phyloP scores from a whole-genome alignment of 30 jellyfish, hydroid and myxozoan species.

The Pseudorhiza aurosa region DNA sequence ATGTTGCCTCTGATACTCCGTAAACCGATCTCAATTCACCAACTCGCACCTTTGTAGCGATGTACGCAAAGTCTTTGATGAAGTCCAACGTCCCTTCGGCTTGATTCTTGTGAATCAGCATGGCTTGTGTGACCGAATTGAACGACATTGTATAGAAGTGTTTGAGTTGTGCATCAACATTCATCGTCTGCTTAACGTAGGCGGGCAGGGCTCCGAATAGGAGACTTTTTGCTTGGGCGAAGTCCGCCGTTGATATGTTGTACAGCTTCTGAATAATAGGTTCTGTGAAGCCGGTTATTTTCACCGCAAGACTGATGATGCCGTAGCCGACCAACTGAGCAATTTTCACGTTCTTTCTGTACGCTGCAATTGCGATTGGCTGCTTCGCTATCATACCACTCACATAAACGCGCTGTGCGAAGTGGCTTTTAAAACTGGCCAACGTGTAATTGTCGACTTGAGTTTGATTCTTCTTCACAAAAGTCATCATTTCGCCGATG shows the following conservation, averaged over 20 bases:
- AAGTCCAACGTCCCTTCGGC: conserved; percentile 30
- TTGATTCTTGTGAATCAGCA: conserved; percentile 31
- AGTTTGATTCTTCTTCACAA: neutral
- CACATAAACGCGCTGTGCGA: neutral
- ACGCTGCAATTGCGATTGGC: conserved; percentile 33
- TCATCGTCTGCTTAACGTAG: conserved; percentile 2
- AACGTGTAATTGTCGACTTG: neutral
- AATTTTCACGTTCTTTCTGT: conserved; percentile 15
- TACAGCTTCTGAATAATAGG: conserved; percentile 8
- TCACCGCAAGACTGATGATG: conserved; percentile 13
- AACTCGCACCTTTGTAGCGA: neutral
- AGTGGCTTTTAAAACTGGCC: neutral
- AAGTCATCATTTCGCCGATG: neutral
- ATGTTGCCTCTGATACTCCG: neutral
- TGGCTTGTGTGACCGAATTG: conserved; percentile 9
- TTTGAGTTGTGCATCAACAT: neutral
- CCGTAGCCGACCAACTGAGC: neutral
- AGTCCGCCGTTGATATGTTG: neutral
- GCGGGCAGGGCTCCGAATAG: conserved; percentile 2
- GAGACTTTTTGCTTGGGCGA: conserved; percentile 4
- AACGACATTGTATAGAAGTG: conserved; percentile 41
- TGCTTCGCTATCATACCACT: neutral
- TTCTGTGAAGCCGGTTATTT: conserved; percentile 16
- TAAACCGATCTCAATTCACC: neutral
- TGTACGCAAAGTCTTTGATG: conserved; percentile 19